Percentiles rank a stretch among this genome's conserved stretches.
Evolutionary conservation across 2,888 invertebrate species (phyloP).

Genomic region (Limulus polyphemus): DNA sequence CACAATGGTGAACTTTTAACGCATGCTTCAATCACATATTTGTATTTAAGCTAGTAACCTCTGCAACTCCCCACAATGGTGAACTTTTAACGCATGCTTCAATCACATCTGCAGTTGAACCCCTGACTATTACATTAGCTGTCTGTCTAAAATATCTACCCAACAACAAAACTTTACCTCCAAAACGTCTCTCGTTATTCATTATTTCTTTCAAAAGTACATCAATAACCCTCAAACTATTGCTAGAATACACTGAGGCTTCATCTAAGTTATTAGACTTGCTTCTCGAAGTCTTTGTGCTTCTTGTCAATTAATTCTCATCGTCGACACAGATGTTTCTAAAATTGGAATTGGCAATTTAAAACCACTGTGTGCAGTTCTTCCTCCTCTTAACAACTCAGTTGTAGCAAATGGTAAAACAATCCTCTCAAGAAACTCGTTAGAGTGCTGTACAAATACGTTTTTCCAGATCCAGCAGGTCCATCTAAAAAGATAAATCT

Average conservation of each 20-base stretch:
- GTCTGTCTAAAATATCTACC: constrained; percentile 27
- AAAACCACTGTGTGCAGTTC: neutral
- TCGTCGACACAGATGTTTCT: neutral
- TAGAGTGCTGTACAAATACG: neutral
- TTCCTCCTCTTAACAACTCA: neutral
- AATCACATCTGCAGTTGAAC: neutral
- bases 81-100: no score
- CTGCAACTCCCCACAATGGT: no score
- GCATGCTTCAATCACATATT: no score
- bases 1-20: no score
- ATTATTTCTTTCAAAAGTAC: constrained; percentile 9
- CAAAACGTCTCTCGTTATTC: constrained; percentile 5
- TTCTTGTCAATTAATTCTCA: neutral
- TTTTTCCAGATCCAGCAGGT: neutral
- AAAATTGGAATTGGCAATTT: neutral
- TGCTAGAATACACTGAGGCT: constrained; percentile 35
- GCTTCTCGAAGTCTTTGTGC: neutral
- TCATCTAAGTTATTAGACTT: constrained; percentile 37
- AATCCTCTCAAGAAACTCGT: neutral
- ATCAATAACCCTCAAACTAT: constrained; percentile 27
- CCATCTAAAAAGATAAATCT: neutral
- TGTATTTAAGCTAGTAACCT: no score
- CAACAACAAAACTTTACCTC: constrained; percentile 25
- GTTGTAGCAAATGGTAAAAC: neutral
- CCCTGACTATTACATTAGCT: constrained; percentile 20